Percentiles rank a stretch among this genome's conserved stretches.
Evolutionary conservation across 35 echinoderm and acorn worm species (phyloP).

Genomic region (Patiria miniata): DNA sequence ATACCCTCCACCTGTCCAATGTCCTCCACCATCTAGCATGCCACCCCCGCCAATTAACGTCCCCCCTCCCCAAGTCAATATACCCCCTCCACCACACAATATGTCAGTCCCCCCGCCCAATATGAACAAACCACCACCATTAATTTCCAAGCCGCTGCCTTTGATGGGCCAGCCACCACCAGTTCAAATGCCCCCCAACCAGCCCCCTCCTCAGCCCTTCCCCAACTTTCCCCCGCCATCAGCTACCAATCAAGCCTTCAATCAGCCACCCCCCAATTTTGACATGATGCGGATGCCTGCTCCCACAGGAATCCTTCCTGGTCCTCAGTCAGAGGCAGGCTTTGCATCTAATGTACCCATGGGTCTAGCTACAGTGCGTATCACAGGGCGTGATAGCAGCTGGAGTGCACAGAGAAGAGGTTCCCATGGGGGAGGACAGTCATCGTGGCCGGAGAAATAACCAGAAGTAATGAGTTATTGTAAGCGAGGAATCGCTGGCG

Average conservation of each 20-base stretch:
- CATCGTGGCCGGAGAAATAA: background rate
- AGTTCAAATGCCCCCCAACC: conserved; percentile 40
- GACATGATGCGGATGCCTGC: conserved; percentile 6
- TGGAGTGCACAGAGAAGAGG: conserved; percentile 15
- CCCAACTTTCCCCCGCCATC: conserved; percentile 32
- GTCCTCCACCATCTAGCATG: conserved; percentile 13
- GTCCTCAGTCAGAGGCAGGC: background rate
- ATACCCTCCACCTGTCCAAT: background rate
- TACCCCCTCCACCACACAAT: conserved; percentile 12
- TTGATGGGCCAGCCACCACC: conserved; percentile 49
- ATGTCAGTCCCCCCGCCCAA: conserved; percentile 24
- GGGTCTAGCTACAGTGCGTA: conserved; percentile 80
- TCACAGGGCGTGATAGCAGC: conserved; percentile 59
- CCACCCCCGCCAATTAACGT: conserved; percentile 38
- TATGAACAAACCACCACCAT: conserved; percentile 38
- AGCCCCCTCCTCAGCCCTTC: conserved; percentile 44
- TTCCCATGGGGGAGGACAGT: conserved; percentile 3
- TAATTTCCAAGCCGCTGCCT: conserved; percentile 28
- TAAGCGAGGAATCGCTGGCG: too few relatives aligned
- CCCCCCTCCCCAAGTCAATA: conserved; percentile 1
- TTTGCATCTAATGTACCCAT: conserved; percentile 30
- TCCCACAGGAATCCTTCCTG: background rate
- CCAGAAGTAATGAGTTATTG: too few relatives aligned
- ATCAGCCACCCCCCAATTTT: conserved; percentile 4
- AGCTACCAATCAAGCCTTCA: conserved; percentile 7